These are phyloP conservation scores for Gambelia wislizenii DNA, from an alignment of 2,797 vertebrate genomes.

Conservation along the genomic window DNA sequence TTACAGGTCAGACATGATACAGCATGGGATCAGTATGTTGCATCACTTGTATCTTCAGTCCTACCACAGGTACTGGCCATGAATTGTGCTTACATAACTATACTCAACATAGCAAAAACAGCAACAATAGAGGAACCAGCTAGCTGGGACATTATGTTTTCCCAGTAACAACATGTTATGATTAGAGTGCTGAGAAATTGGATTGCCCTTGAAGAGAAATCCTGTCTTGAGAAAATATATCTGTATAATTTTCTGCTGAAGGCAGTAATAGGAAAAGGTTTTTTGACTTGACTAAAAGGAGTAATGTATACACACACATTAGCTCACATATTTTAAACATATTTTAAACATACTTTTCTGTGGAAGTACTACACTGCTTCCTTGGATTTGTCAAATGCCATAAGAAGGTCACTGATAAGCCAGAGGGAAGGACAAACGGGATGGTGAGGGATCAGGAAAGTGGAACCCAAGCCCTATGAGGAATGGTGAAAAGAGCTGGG, in stretches of 20 bases:
- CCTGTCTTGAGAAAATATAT: neutral
- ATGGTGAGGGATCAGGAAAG: neutral
- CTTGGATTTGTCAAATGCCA: neutral
- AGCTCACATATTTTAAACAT: too few species aligned
- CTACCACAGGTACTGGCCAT: neutral
- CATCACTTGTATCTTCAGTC: neutral
- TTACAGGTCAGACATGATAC: too few species aligned
- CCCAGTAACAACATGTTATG: neutral
- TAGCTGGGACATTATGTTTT: neutral
- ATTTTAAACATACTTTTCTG: neutral
- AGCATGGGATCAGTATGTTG: too few species aligned
- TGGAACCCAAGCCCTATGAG: neutral
- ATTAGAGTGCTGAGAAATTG: neutral
- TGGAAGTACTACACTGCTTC: neutral
- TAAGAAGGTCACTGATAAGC: neutral
- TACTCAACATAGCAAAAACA: neutral
- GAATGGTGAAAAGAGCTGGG: neutral
- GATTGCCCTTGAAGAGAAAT: neutral
- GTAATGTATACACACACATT: too few species aligned
- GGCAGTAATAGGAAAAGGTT: neutral
- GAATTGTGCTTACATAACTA: neutral
- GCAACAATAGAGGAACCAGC: neutral
- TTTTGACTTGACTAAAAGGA: neutral
- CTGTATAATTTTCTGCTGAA: neutral
- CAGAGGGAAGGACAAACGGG: neutral